Evolutionary conservation across 2,888 invertebrate genomes (phyloP), one percentile per base, ranked within the genome.

Genomic region (Tetragonisca angustula): DNA sequence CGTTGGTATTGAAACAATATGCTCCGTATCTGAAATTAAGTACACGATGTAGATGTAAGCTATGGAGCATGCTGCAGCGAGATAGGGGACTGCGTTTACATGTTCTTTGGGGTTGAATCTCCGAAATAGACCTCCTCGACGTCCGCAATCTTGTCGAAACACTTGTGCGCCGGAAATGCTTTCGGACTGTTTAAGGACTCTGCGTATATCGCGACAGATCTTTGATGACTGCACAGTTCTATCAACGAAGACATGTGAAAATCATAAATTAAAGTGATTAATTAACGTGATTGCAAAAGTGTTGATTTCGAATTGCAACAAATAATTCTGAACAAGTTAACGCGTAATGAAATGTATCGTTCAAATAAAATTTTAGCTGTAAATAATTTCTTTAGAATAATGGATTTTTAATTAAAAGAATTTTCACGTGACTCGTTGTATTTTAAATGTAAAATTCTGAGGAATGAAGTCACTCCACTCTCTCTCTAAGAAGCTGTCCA

Each of bases 141-240:
- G 61, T 90, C n/a, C 6, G 3, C 11, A 4, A 4, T 17, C n/a
- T 54, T 21, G 1, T 61, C 19, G n/a, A 74, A 0, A 67, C 92
- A 92, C 36, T 84, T 68, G 0, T 80, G 59, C 2, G 90, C 87
- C 13, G 56, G 62, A 65, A 91, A 92, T 0, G 86, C 85, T 9
- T 68, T 73, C 21, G 86, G 81, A 54, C 90, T 72, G 2, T 3
- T 49, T 17, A 92, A 75, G 5, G 87, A 85, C 15, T 81, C 67
- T 2, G 79, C 81, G 21, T 64, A 88, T 17, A 79, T 0, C 21
- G 6, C 13, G 6, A 77, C 75, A 11, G 87, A 88, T 32, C 36
- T 81, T 54, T 83, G 83, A 56, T 87, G 87, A 50, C 80, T 86
- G 65, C 76, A 80, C 13, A 70, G 2, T 36, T 80, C 68, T 87